phyloP scores from a whole-genome alignment of 2,113 vertebrate species.

The Noctilio leporinus region DNA sequence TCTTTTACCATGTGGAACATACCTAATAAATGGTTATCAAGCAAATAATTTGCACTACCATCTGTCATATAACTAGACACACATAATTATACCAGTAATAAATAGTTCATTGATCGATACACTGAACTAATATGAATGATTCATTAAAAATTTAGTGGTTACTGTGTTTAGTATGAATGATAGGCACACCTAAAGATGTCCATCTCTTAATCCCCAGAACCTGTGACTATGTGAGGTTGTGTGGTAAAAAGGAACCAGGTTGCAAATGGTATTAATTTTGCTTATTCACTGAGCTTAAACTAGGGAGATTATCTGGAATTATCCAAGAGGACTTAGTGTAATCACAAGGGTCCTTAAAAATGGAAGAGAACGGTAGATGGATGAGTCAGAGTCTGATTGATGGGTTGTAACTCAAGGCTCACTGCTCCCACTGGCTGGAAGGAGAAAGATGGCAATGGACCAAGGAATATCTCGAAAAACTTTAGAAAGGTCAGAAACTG shows the following conservation, averaged over 20 bases:
- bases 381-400: neutral
- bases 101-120: neutral
- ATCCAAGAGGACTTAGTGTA: neutral
- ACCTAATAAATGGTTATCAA: neutral
- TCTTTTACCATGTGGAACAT: neutral
- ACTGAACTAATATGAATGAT: neutral
- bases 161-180: neutral
- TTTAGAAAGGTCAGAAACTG: neutral
- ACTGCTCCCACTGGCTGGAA: neutral
- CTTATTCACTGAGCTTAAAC: neutral
- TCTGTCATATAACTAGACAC: neutral
- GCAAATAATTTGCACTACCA: neutral
- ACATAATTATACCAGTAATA: neutral
- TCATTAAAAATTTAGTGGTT: neutral
- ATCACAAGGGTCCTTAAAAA: neutral
- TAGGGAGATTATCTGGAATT: neutral
- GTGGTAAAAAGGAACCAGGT: neutral
- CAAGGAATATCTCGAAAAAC: no score
- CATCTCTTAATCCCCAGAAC: neutral
- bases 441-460: neutral
- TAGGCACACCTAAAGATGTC: neutral
- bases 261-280: neutral
- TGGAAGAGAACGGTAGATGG: neutral
- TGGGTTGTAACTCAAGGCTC: neutral
- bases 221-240: neutral